These are phyloP conservation scores for Aselliscus stoliczkanus DNA, from an alignment of 2,797 vertebrate genomes.

Conservation along the genomic window DNA sequence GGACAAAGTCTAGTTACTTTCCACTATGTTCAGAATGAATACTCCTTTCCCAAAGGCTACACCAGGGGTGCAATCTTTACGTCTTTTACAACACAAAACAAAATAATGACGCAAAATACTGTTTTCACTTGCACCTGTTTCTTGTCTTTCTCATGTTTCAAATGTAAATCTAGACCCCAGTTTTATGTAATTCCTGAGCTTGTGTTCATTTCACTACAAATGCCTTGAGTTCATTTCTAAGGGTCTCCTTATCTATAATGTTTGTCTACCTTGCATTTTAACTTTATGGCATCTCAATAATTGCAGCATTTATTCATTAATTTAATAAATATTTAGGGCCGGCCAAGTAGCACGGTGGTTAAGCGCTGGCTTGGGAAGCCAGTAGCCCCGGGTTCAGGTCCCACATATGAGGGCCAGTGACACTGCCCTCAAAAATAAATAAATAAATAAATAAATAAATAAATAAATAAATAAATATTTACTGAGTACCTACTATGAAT, in stretches of 20 bases:
- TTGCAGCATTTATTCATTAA: not conserved
- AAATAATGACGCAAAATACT: not conserved
- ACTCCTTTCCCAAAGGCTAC: not conserved
- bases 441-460: no score
- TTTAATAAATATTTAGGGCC: no score
- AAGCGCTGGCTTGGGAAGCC: no score
- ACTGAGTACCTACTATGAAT: no score
- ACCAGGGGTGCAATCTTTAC: not conserved
- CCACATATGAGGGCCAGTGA: no score
- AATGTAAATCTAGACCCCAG: not conserved
- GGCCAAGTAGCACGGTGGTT: no score
- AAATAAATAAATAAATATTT: no score
- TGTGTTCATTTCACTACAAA: not conserved
- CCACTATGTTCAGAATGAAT: not conserved
- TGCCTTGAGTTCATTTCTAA: not conserved
- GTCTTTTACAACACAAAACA: not conserved
- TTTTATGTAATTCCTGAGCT: not conserved
- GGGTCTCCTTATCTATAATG: not conserved
- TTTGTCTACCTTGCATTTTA: not conserved
- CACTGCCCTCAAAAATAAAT: no score
- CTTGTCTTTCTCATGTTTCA: not conserved
- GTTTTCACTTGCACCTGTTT: not conserved
- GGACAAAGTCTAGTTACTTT: not conserved
- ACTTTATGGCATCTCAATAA: not conserved
- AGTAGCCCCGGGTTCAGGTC: no score